phyloP scores from a whole-genome alignment of 30 jellyfish, hydroid and myxozoan species.

The Sanderia malayensis region DNA sequence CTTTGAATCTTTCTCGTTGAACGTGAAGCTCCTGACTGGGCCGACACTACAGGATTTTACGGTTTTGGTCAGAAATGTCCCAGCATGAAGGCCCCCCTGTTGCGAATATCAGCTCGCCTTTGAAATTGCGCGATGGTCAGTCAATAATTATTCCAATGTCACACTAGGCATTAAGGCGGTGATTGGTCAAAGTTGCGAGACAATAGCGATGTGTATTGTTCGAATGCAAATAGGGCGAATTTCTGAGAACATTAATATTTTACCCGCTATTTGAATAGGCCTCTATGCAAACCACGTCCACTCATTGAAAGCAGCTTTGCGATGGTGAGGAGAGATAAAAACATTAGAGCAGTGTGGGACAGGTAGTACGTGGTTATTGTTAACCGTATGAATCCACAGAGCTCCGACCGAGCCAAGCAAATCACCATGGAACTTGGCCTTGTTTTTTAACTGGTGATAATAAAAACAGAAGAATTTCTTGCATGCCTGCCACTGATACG shows the following conservation, averaged over 20 bases:
- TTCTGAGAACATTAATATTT: constrained; percentile 65
- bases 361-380: constrained; percentile 23
- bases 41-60: constrained; percentile 79
- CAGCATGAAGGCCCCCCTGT: constrained; percentile 93
- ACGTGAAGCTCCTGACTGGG: constrained; percentile 52
- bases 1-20: constrained; percentile 41
- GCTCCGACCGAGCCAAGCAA: constrained; percentile 18
- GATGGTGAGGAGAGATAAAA: constrained; percentile 39
- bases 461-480: constrained; percentile 17
- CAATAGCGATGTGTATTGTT: constrained; percentile 40
- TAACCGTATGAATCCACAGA: constrained; percentile 9
- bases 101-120: constrained; percentile 73
- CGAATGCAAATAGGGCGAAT: constrained; percentile 56
- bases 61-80: constrained; percentile 71
- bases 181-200: constrained; percentile 24
- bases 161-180: constrained; percentile 44
- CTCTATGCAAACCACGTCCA: constrained; percentile 24
- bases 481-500: no score
- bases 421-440: constrained; percentile 5
- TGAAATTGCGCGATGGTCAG: constrained; percentile 81
- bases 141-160: constrained; percentile 60
- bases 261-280: constrained; percentile 56
- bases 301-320: constrained; percentile 10
- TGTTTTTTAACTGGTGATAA: not conserved
- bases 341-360: not conserved